Base-by-base conservation (phyloP, 2,888 invertebrate genomes). In the Microctonus hyperodae region DNA sequence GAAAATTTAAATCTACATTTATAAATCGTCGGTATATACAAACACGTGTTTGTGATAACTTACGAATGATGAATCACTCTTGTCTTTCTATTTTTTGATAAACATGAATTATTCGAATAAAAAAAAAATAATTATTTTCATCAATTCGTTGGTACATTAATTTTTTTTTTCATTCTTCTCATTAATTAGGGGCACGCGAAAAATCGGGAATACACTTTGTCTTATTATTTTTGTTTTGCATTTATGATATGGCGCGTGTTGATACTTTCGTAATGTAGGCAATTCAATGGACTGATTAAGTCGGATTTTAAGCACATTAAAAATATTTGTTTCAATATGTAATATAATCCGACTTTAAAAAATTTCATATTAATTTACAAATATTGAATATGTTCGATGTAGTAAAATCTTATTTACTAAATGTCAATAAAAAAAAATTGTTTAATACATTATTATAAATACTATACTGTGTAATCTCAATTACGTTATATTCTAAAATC, bases 11-110 rank as follows among this genome's bases (percentile, higher is more conserved):
- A 63, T 40, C 44, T 61, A 33, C 31, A 28, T 55, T 55, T 31
- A 63, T 53, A 67, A n/a, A 58, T 58, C 55, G 67, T 72, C 73
- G 70, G 72, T 78, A 78, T 78, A 56, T 78, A 78, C 78, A 78
- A 76, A 75, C 73, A 72, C 70, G 64, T 70, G 56, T 71, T 64
- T 72, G 44, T 58, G 62, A 61, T 63, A 55, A 69, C 59, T 64
- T 63, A 65, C 64, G 65, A 68, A 48, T 48, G 50, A 68, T 58
- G 23, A 65, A 69, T 72, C 69, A 69, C 71, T 68, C 68, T 63
- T 66, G 68, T 69, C 69, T 71, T 74, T 67, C 68, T 58, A 71
- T 70, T 69, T 72, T 68, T 73, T 66, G 69, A 69, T 67, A 33
- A 44, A 16, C 20, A 31, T 31, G 55, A 33, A 33, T 33, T 33